phyloP scores from a whole-genome alignment of 2,113 vertebrate genomes.

The Ammodytes marinus region DNA sequence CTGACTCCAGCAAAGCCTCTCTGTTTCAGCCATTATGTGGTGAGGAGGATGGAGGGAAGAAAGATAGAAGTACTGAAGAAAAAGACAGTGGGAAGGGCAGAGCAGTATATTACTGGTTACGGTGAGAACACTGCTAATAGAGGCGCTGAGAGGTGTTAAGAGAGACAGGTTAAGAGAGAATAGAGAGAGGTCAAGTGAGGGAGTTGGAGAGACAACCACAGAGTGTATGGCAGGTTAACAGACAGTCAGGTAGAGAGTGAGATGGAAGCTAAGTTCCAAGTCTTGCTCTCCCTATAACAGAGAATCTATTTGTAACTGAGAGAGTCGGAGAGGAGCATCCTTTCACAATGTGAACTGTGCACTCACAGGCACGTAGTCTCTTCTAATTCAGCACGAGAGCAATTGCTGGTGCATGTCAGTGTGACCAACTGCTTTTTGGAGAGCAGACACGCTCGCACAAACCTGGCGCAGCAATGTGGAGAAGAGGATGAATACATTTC shows the following conservation, averaged over 20 bases:
- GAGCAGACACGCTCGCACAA: slow-evolving; percentile 10
- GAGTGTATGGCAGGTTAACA: slow-evolving; percentile 39
- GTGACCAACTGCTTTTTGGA: slow-evolving; percentile 44
- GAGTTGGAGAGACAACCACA: slow-evolving; percentile 21
- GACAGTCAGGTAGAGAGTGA: slow-evolving; percentile 19
- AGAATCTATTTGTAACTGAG: slow-evolving; percentile 47
- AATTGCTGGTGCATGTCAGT: slow-evolving; percentile 16
- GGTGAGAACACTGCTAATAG: slow-evolving; percentile 40
- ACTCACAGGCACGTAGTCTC: slow-evolving; percentile 34
- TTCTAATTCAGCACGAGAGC: slow-evolving; percentile 38
- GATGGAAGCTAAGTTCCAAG: slow-evolving; percentile 47
- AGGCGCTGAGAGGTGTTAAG: slow-evolving; percentile 43
- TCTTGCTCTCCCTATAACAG: slow-evolving; percentile 41
- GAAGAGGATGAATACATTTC: slow-evolving; percentile 27
- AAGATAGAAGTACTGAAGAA: slow-evolving; percentile 6
- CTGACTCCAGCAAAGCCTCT: slow-evolving; percentile 41
- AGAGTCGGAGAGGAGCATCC: slow-evolving; percentile 28
- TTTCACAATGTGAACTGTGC: slow-evolving; percentile 31
- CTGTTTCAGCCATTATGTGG: slow-evolving; percentile 62
- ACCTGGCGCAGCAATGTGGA: slow-evolving; percentile 8
- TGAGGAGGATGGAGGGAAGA: slow-evolving; percentile 27
- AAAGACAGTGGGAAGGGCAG: slow-evolving; percentile 1
- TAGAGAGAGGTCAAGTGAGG: slow-evolving; percentile 59
- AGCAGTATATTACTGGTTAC: not conserved
- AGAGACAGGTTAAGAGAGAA: slow-evolving; percentile 42